Evolutionary conservation across 2,113 vertebrate genomes (phyloP).

Genomic region (Scopus umbretta): DNA sequence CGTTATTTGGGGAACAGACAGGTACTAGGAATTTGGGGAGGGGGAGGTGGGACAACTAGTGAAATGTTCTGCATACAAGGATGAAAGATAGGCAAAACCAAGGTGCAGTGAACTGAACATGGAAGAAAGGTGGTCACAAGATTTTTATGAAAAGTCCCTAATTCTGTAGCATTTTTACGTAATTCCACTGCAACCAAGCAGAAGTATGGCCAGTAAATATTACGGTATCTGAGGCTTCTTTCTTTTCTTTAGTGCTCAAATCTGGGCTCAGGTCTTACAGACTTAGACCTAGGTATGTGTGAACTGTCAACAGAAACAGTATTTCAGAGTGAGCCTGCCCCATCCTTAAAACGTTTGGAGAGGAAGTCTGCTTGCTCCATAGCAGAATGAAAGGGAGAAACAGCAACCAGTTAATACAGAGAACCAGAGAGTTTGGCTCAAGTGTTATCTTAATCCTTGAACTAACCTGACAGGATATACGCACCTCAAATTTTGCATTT

Average conservation of each 20-base stretch:
- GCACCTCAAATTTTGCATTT: background rate
- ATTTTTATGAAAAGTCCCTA: background rate
- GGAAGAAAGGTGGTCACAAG: background rate
- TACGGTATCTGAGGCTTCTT: background rate
- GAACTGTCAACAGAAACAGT: background rate
- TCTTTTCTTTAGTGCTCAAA: background rate
- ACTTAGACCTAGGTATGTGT: background rate
- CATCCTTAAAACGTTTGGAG: background rate
- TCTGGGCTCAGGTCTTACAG: background rate
- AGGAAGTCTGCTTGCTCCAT: background rate
- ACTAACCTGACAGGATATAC: background rate
- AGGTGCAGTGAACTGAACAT: background rate
- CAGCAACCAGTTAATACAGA: background rate
- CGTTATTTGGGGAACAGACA: background rate
- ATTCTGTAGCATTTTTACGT: background rate
- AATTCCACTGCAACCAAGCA: background rate
- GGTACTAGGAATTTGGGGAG: background rate
- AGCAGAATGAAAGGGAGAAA: background rate
- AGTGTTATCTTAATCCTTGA: background rate
- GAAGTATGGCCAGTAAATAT: background rate
- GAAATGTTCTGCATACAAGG: background rate
- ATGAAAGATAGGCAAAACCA: background rate
- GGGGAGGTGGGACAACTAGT: background rate
- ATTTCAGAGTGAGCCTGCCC: background rate
- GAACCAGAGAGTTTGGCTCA: background rate